Evolutionary conservation across 2,113 vertebrate genomes (phyloP).

Genomic region (Mugil cephalus): DNA sequence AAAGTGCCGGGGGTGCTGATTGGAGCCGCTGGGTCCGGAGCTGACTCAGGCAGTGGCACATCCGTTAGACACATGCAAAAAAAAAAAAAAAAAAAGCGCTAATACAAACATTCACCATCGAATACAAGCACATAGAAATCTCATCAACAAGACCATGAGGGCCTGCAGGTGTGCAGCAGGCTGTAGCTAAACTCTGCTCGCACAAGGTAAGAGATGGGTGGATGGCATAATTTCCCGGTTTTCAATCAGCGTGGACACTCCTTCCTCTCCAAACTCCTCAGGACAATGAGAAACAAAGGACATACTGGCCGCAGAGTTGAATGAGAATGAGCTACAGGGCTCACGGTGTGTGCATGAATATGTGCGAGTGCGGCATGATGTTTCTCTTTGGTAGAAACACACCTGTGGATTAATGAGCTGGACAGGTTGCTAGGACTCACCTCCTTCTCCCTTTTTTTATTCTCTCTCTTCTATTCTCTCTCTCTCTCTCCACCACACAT

Average conservation of each 20-base stretch:
- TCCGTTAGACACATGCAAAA: background rate
- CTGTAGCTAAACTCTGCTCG: conserved; percentile 15
- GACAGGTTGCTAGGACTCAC: conserved; percentile 47
- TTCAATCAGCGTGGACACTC: conserved; percentile 55
- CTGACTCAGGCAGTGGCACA: conserved; percentile 2
- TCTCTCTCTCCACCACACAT: conserved; percentile 13
- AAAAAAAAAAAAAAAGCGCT: background rate
- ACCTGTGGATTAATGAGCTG: conserved; percentile 75
- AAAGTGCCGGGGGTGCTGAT: conserved; percentile 19
- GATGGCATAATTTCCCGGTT: conserved; percentile 18
- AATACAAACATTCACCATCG: background rate
- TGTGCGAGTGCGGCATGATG: conserved; percentile 6
- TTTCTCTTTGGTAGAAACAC: conserved; percentile 53
- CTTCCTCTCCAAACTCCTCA: conserved; percentile 50
- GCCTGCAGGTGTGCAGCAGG: background rate
- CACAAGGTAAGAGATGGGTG: background rate
- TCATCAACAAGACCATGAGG: background rate
- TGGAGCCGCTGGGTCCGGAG: conserved; percentile 15
- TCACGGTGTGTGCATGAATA: conserved; percentile 19
- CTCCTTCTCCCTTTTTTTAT: conserved; percentile 6
- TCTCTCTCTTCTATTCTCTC: background rate
- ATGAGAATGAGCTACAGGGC: conserved; percentile 57
- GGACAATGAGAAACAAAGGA: conserved; percentile 77
- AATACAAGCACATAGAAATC: background rate
- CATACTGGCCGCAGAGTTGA: conserved; percentile 52